These are phyloP conservation scores for Caenorhabditis doughertyi DNA, from an alignment of 2,888 invertebrate genomes.

Conservation along the genomic window DNA sequence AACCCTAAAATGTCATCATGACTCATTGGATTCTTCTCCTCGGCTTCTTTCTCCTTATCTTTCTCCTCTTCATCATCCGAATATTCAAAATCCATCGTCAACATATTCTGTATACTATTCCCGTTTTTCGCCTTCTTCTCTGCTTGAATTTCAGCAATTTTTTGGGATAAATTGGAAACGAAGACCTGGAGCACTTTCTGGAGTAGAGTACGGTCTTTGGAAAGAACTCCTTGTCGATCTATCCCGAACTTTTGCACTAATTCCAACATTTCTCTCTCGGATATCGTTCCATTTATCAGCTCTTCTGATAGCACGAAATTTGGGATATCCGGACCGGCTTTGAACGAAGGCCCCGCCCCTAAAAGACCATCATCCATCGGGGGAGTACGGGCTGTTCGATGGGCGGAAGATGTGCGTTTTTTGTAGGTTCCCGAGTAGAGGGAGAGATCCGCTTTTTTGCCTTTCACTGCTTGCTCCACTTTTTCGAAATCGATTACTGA, in stretches of 20 bases:
- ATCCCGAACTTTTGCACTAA: slow-evolving; percentile 41
- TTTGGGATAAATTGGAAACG: slow-evolving; percentile 2
- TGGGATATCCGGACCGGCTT: slow-evolving; percentile 26
- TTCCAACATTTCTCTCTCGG: slow-evolving; percentile 67
- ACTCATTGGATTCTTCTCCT: slow-evolving; percentile 31
- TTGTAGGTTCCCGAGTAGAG: slow-evolving; percentile 71
- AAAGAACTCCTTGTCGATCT: slow-evolving; percentile 54
- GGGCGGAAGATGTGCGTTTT: neutral
- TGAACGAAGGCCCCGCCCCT: slow-evolving; percentile 39
- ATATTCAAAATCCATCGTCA: slow-evolving; percentile 80
- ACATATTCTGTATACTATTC: slow-evolving; percentile 72
- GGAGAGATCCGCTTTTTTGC: slow-evolving; percentile 77
- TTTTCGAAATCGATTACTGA: slow-evolving; percentile 74
- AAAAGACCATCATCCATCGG: slow-evolving; percentile 48
- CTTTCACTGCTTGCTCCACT: slow-evolving; percentile 80
- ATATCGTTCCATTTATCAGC: slow-evolving; percentile 61
- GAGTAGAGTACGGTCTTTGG: slow-evolving; percentile 54
- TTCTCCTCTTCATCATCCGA: slow-evolving; percentile 81
- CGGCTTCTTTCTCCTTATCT: slow-evolving; percentile 55
- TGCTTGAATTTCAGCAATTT: slow-evolving; percentile 10
- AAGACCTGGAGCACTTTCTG: slow-evolving; percentile 50
- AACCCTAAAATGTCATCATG: slow-evolving; percentile 54
- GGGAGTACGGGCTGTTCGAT: slow-evolving; percentile 12
- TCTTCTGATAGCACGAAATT: slow-evolving; percentile 57
- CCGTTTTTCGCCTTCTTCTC: slow-evolving; percentile 13